Percentiles rank a stretch among this genome's conserved stretches.
These are phyloP conservation scores for Porites lobata DNA, from an alignment of 92 coral and sea anemone genomes.

Conservation along the genomic window DNA sequence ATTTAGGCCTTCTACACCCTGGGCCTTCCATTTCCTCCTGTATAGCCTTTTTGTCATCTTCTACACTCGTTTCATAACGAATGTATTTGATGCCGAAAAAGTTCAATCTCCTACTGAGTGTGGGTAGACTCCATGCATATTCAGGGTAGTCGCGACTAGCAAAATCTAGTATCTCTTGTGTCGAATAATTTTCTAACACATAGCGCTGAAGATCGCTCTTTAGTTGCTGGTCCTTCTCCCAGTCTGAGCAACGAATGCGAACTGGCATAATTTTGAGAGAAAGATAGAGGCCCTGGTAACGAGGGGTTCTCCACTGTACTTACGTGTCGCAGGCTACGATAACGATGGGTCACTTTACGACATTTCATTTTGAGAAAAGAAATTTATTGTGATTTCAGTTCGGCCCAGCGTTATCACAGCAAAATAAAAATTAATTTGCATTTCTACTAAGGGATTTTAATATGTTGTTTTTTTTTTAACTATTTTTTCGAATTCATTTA, in stretches of 20 bases:
- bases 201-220: conserved; percentile 9
- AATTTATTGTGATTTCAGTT: too few species aligned
- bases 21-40: conserved; percentile 64
- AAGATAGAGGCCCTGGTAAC: too few species aligned
- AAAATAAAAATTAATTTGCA: too few species aligned
- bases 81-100: conserved; percentile 26
- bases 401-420: too few species aligned
- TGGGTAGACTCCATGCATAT: conserved; percentile 20
- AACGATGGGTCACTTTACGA: too few species aligned
- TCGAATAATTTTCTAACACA: not conserved
- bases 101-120: conserved; percentile 49
- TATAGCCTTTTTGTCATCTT: conserved; percentile 5
- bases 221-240: conserved; percentile 14
- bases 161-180: too few species aligned
- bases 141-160: conserved; percentile 10
- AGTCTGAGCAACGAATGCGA: conserved; percentile 20
- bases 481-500: too few species aligned
- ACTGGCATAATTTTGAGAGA: not conserved
- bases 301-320: not conserved
- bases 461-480: too few species aligned
- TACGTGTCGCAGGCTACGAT: too few species aligned
- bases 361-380: too few species aligned
- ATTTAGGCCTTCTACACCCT: too few species aligned
- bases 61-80: conserved; percentile 2
- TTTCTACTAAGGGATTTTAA: too few species aligned